Base-by-base conservation (phyloP, 2,888 invertebrate genomes). In the Eupithecia subfuscata region DNA sequence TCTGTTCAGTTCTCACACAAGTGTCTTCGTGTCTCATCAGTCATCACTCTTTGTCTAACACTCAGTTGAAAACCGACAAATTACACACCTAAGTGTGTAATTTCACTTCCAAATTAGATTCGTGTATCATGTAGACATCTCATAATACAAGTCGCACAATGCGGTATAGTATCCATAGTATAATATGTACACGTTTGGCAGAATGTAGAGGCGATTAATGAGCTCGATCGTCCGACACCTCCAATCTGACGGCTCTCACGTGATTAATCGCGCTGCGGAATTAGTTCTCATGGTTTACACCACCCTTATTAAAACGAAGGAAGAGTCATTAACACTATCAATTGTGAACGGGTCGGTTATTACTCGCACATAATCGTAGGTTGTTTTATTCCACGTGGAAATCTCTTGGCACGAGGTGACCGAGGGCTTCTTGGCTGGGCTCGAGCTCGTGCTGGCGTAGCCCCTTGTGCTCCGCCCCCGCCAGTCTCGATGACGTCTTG, bases 401-500 rank as follows among this genome's bases (percentile, higher is more conserved):
- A 82, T 84, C 84, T 86, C 87, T 91, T 90, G 89, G 90, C 90
- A 90, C 84, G 82, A 82, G 85, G 81, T 84, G 84, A 79, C 82
- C 84, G 80, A 86, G 85, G 88, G 86, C 83, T 86, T 86, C 84
- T 89, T 89, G 89, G 89, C 88, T 79, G 77, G 84, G 79, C 84
- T 84, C 79, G 80, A 84, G 84, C 85, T 85, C 85, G 84, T 80
- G 86, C 84, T 86, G 85, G 84, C 87, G 84, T 82, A 82, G 84
- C 87, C 84, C 81, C 86, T 84, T 81, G 78, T 79, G 76, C 81
- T 43, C 73, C 63, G 70, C 79, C 80, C 76, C 81, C 84, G 83
- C 85, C 80, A 78, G 84, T 85, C 87, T 87, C 88, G 85, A 88
- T 87, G 88, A 86, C 84, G 85, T 86, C 89, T 93, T 93, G 93